phyloP scores from a whole-genome alignment of 1,140 invertebrate species.

The Drosophila nigrodunni region DNA sequence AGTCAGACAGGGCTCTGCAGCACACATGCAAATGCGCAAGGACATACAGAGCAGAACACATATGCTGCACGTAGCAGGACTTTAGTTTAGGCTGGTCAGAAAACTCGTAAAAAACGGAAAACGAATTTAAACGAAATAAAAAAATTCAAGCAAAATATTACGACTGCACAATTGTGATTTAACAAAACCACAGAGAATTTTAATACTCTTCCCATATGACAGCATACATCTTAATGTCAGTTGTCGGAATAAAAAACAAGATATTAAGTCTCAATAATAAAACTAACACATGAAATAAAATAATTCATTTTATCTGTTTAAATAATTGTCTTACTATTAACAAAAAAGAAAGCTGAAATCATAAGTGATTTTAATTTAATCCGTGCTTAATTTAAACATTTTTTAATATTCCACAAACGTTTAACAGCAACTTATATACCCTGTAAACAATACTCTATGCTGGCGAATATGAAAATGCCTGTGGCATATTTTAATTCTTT shows the following conservation, averaged over 20 bases:
- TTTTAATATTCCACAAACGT: background rate
- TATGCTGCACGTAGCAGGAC: conserved; percentile 65
- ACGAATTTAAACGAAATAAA: background rate
- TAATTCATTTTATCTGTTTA: no score
- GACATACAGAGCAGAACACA: conserved; percentile 48
- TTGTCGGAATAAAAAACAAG: no score
- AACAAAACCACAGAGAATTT: background rate
- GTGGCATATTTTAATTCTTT: conserved; percentile 68
- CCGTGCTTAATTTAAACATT: no score
- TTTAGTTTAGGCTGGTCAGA: conserved; percentile 58
- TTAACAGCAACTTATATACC: conserved; percentile 16
- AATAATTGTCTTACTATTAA: no score
- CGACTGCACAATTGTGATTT: background rate
- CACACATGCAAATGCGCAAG: conserved; percentile 58
- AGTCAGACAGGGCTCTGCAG: conserved; percentile 18
- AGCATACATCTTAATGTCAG: no score
- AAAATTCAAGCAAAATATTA: background rate
- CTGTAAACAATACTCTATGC: no score
- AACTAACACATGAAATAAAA: no score
- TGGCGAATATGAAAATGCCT: conserved; percentile 51
- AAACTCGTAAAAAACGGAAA: conserved; percentile 19
- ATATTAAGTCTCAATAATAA: no score
- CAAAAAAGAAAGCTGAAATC: no score
- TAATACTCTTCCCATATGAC: background rate
- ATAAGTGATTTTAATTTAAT: no score